Conservation (phyloP, 2,888 invertebrate genomes). For the Caenorhabditis sinica region DNA sequence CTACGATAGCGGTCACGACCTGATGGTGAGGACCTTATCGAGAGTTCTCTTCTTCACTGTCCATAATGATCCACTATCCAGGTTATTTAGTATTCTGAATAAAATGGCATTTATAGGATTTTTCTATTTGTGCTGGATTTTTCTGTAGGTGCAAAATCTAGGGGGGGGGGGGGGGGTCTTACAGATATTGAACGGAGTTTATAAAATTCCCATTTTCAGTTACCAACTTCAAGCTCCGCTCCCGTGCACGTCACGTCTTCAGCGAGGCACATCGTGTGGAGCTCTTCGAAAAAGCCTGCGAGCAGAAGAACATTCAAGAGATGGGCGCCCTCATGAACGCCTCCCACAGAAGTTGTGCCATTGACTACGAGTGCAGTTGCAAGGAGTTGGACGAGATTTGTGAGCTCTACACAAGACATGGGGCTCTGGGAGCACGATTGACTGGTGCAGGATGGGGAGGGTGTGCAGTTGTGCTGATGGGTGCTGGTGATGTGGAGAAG, state of each 20-base stretch:
- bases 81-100: too few species aligned
- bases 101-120: too few species aligned
- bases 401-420: conserved; percentile 82
- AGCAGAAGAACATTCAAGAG: conserved; percentile 64
- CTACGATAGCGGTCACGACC: too few species aligned
- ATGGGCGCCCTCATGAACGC: conserved; percentile 91
- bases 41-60: too few species aligned
- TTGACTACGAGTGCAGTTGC: conserved; percentile 93
- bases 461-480: conserved; percentile 91
- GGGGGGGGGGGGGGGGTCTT: too few species aligned
- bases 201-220: conserved; percentile 71
- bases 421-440: conserved; percentile 91
- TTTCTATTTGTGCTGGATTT: too few species aligned
- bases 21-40: too few species aligned
- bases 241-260: conserved; percentile 92
- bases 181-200: too few species aligned
- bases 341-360: conserved; percentile 90
- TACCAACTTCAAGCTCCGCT: conserved; percentile 87
- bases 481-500: conserved; percentile 17
- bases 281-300: conserved; percentile 88
- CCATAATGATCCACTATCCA: too few species aligned
- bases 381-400: conserved; percentile 88
- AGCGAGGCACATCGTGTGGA: conserved; percentile 91
- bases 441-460: conserved; percentile 90
- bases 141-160: too few species aligned